Evolutionary conservation across 23 tunicate genomes (phyloP).

Genomic region (Clavelina lepadiformis): DNA sequence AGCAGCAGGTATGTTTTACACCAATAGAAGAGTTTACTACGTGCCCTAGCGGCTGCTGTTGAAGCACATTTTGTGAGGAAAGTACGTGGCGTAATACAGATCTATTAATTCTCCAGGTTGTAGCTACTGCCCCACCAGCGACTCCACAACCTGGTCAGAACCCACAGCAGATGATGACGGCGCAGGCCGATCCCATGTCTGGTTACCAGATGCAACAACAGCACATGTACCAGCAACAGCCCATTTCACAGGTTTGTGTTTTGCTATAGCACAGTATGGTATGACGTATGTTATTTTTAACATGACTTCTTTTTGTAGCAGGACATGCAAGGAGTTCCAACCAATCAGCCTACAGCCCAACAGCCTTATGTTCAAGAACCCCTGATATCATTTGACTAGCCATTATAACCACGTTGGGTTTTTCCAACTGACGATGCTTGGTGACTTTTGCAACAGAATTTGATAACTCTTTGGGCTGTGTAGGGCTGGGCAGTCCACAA

Average conservation of each 20-base stretch:
- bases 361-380: not conserved
- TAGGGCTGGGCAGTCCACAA: too few species aligned
- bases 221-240: not conserved
- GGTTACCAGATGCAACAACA: slow-evolving; percentile 9
- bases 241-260: not conserved
- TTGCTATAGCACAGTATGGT: too few species aligned
- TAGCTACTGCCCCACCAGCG: slow-evolving; percentile 71
- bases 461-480: too few species aligned
- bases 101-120: slow-evolving; percentile 11
- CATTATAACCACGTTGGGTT: too few species aligned
- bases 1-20: slow-evolving; percentile 7
- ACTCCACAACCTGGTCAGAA: slow-evolving; percentile 50
- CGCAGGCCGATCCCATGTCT: slow-evolving; percentile 9
- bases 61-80: too few species aligned
- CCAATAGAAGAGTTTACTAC: not conserved
- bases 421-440: not conserved
- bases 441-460: not conserved
- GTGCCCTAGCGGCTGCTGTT: too few species aligned
- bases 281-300: too few species aligned
- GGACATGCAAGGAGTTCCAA: too few species aligned
- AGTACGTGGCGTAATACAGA: too few species aligned
- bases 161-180: slow-evolving; percentile 27
- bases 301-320: too few species aligned
- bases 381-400: not conserved
- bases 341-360: too few species aligned